phyloP scores from a whole-genome alignment of 1,140 invertebrate species.

The Heliconius himera region DNA sequence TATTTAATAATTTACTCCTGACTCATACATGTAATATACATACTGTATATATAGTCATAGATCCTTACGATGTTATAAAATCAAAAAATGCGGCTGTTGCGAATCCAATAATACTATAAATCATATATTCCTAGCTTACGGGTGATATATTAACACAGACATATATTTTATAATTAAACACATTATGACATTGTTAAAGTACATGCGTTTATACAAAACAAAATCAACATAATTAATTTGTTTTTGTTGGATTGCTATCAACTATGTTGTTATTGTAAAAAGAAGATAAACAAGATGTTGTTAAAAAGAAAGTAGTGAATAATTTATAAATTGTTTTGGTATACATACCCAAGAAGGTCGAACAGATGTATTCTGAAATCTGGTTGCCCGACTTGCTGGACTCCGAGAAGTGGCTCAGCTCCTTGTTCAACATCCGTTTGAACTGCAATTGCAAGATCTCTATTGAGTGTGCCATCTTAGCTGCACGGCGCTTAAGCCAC shows the following conservation, averaged over 20 bases:
- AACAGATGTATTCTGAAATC: slow-evolving; percentile 99
- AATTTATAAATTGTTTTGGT: background rate
- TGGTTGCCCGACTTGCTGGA: slow-evolving; percentile 99
- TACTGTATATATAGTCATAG: too few species aligned
- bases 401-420: slow-evolving; percentile 99
- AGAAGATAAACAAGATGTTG: slow-evolving; percentile 23
- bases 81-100: background rate
- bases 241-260: slow-evolving; percentile 25
- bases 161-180: background rate
- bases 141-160: background rate
- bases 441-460: slow-evolving; percentile 90
- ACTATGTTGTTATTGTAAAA: slow-evolving; percentile 30
- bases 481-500: slow-evolving; percentile 65
- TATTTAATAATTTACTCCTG: background rate
- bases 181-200: background rate
- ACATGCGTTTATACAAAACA: background rate
- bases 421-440: slow-evolving; percentile 99
- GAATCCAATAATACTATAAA: background rate
- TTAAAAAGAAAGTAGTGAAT: background rate
- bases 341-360: slow-evolving; percentile 97
- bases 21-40: background rate
- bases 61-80: background rate
- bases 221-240: background rate
- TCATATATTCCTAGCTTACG: too few species aligned
- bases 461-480: slow-evolving; percentile 71